These are phyloP conservation scores for Drosophila picticornis DNA, from an alignment of 2,888 invertebrate species.

Conservation along the genomic window DNA sequence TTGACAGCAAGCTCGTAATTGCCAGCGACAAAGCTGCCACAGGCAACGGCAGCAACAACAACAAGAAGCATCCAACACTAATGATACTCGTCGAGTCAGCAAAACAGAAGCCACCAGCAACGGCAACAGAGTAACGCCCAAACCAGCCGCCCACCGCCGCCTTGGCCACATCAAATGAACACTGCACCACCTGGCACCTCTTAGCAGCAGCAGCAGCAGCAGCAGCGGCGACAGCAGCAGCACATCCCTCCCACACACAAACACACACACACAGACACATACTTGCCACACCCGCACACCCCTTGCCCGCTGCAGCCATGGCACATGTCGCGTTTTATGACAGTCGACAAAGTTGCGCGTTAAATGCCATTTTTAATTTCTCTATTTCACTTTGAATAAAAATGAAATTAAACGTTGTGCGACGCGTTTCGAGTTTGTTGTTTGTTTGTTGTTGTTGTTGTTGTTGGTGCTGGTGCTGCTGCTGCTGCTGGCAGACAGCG, in stretches of 20 bases:
- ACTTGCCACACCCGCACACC: not conserved
- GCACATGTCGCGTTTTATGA: slow-evolving; percentile 61
- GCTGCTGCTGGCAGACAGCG: slow-evolving; percentile 46
- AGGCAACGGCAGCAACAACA: slow-evolving; percentile 25
- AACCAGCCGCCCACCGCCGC: slow-evolving; percentile 27
- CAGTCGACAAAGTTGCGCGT: slow-evolving; percentile 72
- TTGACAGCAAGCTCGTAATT: slow-evolving; percentile 42
- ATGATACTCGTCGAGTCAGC: slow-evolving; percentile 48
- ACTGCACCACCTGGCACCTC: slow-evolving; percentile 24
- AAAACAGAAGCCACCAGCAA: slow-evolving; percentile 13
- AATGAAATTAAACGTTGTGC: slow-evolving; percentile 70
- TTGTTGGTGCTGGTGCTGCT: slow-evolving; percentile 13
- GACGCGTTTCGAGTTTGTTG: not conserved
- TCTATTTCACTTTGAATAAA: slow-evolving; percentile 75
- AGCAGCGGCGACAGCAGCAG: no score
- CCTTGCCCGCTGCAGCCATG: not conserved
- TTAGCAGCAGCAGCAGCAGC: not conserved
- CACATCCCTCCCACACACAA: not conserved
- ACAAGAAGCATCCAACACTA: slow-evolving; percentile 42
- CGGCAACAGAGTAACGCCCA: slow-evolving; percentile 7
- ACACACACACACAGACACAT: not conserved
- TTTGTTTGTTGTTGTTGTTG: slow-evolving; percentile 17
- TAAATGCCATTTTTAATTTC: slow-evolving; percentile 77
- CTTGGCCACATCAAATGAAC: slow-evolving; percentile 43
- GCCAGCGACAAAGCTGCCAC: slow-evolving; percentile 31